Conservation (phyloP, 2,113 vertebrate genomes). For the Eolophus roseicapilla region DNA sequence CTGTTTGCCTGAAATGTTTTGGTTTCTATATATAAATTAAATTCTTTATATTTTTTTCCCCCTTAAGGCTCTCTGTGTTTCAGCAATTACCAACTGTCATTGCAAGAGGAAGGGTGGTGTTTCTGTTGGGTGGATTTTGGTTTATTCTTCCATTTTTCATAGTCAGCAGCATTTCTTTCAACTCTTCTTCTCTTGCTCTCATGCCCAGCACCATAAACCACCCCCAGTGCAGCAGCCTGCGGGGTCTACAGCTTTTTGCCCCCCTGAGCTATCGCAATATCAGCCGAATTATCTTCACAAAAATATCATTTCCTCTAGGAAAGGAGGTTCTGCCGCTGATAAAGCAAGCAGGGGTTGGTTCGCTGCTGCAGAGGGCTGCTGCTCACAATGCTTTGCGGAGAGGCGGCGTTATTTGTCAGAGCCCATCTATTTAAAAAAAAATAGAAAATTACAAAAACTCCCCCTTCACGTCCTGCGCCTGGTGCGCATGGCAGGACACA, state of each 20-base stretch:
- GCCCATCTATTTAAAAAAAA: conserved; percentile 35
- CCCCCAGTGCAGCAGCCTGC: accelerated
- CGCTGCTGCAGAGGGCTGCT: conserved; percentile 36
- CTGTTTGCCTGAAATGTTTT: not conserved
- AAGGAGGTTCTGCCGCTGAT: conserved; percentile 38
- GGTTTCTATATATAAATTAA: not conserved
- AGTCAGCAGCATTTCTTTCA: not conserved
- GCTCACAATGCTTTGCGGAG: conserved; percentile 11
- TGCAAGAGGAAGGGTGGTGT: not conserved
- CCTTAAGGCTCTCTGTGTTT: not conserved
- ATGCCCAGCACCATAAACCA: not conserved
- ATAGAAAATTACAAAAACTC: not conserved
- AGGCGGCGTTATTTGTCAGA: conserved; percentile 31
- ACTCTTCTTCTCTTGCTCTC: not conserved
- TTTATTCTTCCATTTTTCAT: not conserved
- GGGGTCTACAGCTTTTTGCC: not conserved
- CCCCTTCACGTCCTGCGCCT: not conserved
- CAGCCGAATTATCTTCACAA: not conserved
- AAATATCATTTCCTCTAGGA: conserved; percentile 60
- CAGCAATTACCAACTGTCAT: not conserved
- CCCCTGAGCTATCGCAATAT: not conserved
- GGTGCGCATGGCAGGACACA: not conserved
- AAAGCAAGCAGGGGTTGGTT: conserved; percentile 39
- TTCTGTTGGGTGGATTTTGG: not conserved
- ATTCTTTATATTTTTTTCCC: not conserved